A percentile compares a stretch with the other conserved stretches of the same genome.
Conservation (phyloP, 2,797 vertebrate species). For the Sparus aurata region DNA sequence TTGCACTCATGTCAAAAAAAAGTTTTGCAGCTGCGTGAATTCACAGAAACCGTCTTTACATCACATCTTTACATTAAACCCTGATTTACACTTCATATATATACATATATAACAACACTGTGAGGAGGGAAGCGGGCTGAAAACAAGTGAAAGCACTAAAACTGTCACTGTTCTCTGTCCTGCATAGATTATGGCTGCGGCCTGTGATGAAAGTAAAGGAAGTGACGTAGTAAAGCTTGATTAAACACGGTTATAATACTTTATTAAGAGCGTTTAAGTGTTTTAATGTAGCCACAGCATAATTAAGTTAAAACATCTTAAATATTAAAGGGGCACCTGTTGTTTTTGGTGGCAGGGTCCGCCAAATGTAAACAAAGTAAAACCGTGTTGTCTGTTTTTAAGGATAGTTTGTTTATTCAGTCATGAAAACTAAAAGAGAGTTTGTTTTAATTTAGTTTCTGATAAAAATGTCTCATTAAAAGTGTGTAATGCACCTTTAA, state of each 20-base stretch:
- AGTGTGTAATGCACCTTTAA: too few relatives aligned
- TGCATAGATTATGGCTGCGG: constrained; percentile 46
- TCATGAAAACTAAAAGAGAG: too few relatives aligned
- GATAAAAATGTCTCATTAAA: too few relatives aligned
- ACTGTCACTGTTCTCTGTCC: constrained; percentile 2
- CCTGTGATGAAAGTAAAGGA: constrained; percentile 63
- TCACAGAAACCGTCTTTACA: background rate
- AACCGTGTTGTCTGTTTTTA: too few relatives aligned
- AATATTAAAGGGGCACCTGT: too few relatives aligned
- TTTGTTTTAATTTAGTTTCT: too few relatives aligned
- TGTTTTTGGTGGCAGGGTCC: too few relatives aligned
- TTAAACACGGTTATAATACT: background rate
- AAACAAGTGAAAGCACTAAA: background rate
- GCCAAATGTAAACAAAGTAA: too few relatives aligned
- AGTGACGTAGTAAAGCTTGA: constrained; percentile 60
- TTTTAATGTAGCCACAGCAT: too few relatives aligned
- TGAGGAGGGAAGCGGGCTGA: accelerated
- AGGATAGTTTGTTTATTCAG: too few relatives aligned
- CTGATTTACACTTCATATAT: background rate
- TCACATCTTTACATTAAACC: background rate
- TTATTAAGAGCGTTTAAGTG: background rate
- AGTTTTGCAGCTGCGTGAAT: constrained; percentile 46
- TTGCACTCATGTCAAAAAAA: constrained; percentile 39
- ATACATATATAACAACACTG: accelerated
- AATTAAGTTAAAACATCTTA: too few relatives aligned